Evolutionary conservation across 2,113 vertebrate genomes (phyloP), one percentile per base, ranked within the genome.

Genomic region (Pomatorhinus ruficollis): DNA sequence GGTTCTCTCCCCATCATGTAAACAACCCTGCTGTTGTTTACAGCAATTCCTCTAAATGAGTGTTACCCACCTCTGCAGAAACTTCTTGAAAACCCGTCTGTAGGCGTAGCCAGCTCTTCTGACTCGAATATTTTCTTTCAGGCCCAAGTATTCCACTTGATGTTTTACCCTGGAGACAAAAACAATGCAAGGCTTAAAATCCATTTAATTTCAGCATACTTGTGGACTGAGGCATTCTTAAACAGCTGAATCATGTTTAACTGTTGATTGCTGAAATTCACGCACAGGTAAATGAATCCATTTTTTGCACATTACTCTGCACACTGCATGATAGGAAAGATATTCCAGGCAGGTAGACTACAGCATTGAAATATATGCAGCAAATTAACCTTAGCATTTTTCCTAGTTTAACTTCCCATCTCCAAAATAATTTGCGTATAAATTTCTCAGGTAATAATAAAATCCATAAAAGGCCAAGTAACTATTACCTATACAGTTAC

Each of bases 71-170:
- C 99, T 99, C 96, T 99, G 99, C 63, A 99, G 98, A 97, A 99
- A 99, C 97, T 99, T 99, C 96, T 97, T 98, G 98, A 99, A 99
- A 90, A 99, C 70, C 52, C 99, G 97, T 83, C 99, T 98, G 95
- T 99, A 99, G 86, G 99, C 99, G 19, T 99, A 99, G 60, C 99
- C 99, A 92, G 99, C 99, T 97, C 99, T 98, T 95, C 99, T 98
- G 52, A 99, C 99, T 22, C 99, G 97, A 89, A 99, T 99, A 83
- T 99, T 99, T 95, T 99, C 99, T 96, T 99, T 99, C 92, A 99
- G 98, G 80, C 99, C 99, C 60, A 99, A 98, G 91, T 99, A 99
- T 87, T 99, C 99, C 63, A 99, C 99, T 93, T 99, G 99, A 95
- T 99, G 99, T 95, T 99, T 99, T 25, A 99, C 99, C 90, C 99